phyloP scores from a whole-genome alignment of 2,797 vertebrate species.

The Rhynchonycteris naso region DNA sequence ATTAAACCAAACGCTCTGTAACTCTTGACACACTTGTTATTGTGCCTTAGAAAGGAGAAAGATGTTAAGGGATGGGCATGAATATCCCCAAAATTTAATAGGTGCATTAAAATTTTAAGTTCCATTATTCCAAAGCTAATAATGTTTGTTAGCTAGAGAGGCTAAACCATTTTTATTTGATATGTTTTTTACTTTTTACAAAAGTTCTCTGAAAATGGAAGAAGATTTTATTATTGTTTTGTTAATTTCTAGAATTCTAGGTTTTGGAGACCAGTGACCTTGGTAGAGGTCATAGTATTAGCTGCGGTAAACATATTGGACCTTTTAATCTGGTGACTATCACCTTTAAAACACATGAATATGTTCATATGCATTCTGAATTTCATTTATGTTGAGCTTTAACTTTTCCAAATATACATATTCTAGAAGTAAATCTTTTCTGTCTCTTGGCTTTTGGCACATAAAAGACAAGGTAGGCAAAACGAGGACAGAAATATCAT shows the following conservation, averaged over 20 bases:
- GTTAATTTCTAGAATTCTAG: conserved; percentile 26
- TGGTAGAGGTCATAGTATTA: background rate
- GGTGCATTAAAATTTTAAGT: background rate
- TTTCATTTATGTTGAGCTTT: conserved; percentile 30
- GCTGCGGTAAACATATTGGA: background rate
- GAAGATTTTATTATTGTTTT: background rate
- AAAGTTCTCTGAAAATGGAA: background rate
- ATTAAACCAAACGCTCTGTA: background rate
- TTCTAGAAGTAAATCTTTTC: background rate
- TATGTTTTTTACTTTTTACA: background rate
- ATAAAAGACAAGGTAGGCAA: background rate
- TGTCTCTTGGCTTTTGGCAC: background rate
- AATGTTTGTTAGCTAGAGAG: conserved; percentile 1
- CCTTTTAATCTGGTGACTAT: background rate
- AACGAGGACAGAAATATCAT: background rate
- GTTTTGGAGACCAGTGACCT: background rate
- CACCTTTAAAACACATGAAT: background rate
- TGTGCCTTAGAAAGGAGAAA: background rate
- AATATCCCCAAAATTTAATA: background rate
- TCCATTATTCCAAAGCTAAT: background rate
- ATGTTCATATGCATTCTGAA: background rate
- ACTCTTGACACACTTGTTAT: background rate
- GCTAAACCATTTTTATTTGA: background rate
- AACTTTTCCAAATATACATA: background rate
- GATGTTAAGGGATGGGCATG: background rate